Percentiles rank a stretch among this genome's conserved stretches.
Evolutionary conservation across 2,888 invertebrate species (phyloP).

Genomic region (Molorchus minor): DNA sequence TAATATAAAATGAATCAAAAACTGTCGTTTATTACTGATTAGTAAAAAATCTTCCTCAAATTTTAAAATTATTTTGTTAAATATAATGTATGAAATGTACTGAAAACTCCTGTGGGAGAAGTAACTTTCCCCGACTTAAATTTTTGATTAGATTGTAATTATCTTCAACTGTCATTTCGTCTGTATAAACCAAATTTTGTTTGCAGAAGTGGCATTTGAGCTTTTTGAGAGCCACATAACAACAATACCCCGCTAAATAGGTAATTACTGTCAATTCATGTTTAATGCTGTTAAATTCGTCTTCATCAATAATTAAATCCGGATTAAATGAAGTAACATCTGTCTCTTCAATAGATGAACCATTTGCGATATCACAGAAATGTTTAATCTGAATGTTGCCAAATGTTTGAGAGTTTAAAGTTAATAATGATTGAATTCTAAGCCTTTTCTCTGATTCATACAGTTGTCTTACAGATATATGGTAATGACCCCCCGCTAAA

Average conservation of each 20-base stretch:
- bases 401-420: conserved; percentile 4
- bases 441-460: conserved; percentile 12
- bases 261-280: conserved; percentile 3
- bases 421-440: conserved; percentile 16
- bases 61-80: too few species aligned
- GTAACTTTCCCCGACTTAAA: not conserved
- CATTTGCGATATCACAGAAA: conserved; percentile 3
- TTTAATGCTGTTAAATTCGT: not conserved
- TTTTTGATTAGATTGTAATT: conserved; percentile 1
- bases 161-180: conserved; percentile 1
- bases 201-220: conserved; percentile 1
- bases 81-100: too few species aligned
- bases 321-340: not conserved
- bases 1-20: not conserved
- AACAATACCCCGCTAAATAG: conserved; percentile 4
- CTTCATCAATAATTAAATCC: not conserved
- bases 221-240: not conserved
- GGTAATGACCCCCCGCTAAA: conserved; percentile 11
- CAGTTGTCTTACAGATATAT: conserved; percentile 8
- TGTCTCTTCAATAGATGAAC: not conserved
- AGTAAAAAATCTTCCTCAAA: too few species aligned
- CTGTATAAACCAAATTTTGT: not conserved
- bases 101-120: not conserved
- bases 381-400: conserved; percentile 1
- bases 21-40: too few species aligned